Evolutionary conservation across 2,797 vertebrate genomes (phyloP).

Genomic region (Sebastes hopkinsi): DNA sequence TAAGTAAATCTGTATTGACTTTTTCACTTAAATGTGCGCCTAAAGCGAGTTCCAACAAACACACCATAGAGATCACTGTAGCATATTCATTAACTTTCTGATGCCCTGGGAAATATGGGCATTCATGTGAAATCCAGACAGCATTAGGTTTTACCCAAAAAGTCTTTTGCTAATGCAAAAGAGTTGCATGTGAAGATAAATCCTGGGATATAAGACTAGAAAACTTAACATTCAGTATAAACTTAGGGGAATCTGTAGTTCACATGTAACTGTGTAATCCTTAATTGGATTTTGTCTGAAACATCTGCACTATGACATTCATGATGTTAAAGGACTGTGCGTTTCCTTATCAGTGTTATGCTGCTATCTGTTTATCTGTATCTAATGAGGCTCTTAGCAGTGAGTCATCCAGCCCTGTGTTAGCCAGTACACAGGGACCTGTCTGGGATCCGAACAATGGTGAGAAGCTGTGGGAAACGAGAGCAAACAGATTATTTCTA

Average conservation of each 20-base stretch:
- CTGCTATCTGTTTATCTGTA: slow-evolving; percentile 19
- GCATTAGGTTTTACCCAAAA: neutral
- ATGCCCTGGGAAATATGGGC: neutral
- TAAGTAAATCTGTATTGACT: neutral
- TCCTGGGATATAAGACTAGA: neutral
- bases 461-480: slow-evolving; percentile 14
- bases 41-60: slow-evolving; percentile 9
- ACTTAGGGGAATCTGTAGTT: neutral
- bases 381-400: slow-evolving; percentile 56
- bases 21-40: slow-evolving; percentile 1
- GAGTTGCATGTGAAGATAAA: slow-evolving; percentile 9
- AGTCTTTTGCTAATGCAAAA: neutral
- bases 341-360: slow-evolving; percentile 12
- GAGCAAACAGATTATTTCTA: slow-evolving; percentile 9
- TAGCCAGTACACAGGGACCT: slow-evolving; percentile 2
- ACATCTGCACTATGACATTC: neutral
- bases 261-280: neutral
- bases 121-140: slow-evolving; percentile 12
- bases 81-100: slow-evolving; percentile 22
- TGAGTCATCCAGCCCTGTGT: slow-evolving; percentile 32
- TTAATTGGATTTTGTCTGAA: neutral
- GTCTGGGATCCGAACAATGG: slow-evolving; percentile 38
- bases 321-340: neutral
- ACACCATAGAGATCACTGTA: neutral
- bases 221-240: neutral